phyloP scores from a whole-genome alignment of 2,113 vertebrate species.

The Ibidorhyncha struthersii region DNA sequence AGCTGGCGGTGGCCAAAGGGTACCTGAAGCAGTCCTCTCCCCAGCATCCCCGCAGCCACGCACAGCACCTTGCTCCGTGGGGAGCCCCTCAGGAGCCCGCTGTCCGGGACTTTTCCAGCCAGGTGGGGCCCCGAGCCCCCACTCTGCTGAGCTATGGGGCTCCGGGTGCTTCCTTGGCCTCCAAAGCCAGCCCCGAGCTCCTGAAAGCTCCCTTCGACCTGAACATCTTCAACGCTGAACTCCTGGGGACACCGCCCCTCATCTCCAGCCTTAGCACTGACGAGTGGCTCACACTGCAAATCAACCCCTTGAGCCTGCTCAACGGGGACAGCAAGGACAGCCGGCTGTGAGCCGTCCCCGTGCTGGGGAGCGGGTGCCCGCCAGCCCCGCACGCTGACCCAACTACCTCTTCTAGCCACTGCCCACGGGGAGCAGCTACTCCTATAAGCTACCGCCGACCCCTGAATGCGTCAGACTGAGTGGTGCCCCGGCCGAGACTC shows the following conservation, averaged over 20 bases:
- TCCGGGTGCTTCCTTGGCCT: background rate
- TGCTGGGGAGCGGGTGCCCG: fast-evolving
- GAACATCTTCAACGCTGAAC: background rate
- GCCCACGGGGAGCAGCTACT: background rate
- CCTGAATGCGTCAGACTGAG: background rate
- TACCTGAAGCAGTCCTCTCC: conserved; percentile 68
- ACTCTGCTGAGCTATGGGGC: background rate
- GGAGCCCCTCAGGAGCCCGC: fast-evolving
- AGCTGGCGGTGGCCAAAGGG: conserved; percentile 28
- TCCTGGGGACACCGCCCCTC: background rate
- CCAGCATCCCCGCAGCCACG: fast-evolving
- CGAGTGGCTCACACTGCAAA: background rate
- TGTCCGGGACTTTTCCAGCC: background rate
- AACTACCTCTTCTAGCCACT: conserved; percentile 18
- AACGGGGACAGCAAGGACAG: background rate
- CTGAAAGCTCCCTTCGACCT: background rate
- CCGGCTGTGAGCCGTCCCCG: background rate
- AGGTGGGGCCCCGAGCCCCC: background rate
- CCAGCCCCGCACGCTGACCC: background rate
- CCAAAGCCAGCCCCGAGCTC: background rate
- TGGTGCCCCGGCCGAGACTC: fast-evolving
- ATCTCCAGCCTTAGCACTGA: conserved; percentile 15
- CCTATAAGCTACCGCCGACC: background rate
- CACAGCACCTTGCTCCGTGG: background rate
- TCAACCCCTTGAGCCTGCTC: background rate